A percentile compares a stretch with the other conserved stretches of the same genome.
Conservation (phyloP, 2,113 vertebrate genomes). For the Choloepus hoffmanni region DNA sequence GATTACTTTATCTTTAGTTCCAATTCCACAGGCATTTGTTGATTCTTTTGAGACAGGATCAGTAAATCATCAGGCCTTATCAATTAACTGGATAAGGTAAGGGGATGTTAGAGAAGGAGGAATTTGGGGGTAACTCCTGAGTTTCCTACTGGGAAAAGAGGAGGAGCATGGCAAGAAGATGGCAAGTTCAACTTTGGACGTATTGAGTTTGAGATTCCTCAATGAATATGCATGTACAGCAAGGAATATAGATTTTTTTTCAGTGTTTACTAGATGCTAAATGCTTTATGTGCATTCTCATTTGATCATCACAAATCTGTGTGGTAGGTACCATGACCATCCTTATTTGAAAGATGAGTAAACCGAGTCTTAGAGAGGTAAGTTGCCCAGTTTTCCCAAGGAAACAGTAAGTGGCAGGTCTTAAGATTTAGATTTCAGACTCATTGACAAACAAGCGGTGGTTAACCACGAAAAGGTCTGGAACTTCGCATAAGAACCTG, state of each 20-base stretch:
- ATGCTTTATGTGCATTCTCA: neutral
- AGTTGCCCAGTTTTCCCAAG: neutral
- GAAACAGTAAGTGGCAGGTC: neutral
- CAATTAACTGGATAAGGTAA: neutral
- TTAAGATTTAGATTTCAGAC: conserved; percentile 20
- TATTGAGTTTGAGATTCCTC: neutral
- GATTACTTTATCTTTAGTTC: neutral
- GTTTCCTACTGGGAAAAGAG: neutral
- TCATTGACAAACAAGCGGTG: neutral
- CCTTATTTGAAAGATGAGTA: neutral
- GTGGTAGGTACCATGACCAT: neutral
- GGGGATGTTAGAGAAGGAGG: neutral
- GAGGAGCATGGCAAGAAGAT: neutral
- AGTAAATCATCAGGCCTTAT: neutral
- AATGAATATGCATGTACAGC: neutral
- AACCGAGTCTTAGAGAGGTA: neutral
- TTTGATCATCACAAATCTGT: neutral
- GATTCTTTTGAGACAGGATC: neutral
- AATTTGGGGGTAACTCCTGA: neutral
- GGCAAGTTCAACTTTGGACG: neutral
- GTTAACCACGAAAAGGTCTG: neutral
- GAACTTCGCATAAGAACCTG: neutral
- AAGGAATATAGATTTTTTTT: too few species aligned
- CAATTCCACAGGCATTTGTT: neutral
- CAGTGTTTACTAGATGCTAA: neutral